Evolutionary conservation across 2,888 invertebrate genomes (phyloP).

Genomic region (Arge pagana): DNA sequence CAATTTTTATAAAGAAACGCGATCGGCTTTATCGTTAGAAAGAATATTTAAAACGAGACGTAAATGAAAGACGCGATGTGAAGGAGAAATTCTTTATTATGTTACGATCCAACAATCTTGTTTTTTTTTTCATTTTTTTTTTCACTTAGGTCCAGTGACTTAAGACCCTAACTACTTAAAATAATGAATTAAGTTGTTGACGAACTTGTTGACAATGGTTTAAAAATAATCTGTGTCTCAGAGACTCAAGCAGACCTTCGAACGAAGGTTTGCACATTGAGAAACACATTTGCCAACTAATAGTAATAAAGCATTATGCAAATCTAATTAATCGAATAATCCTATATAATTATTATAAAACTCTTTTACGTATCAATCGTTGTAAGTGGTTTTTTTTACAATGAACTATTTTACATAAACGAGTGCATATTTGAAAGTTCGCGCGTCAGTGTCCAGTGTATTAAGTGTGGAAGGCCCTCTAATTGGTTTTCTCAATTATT

Average conservation of each 20-base stretch:
- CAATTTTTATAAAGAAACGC: too few relatives aligned
- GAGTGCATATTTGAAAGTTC: slow-evolving; percentile 37
- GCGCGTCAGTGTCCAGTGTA: slow-evolving; percentile 38
- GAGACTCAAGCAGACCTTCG: slow-evolving; percentile 38
- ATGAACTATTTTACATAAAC: slow-evolving; percentile 46
- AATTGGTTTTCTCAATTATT: too few relatives aligned
- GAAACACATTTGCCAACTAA: slow-evolving; percentile 50
- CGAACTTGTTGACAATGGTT: slow-evolving; percentile 28
- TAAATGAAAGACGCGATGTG: too few relatives aligned
- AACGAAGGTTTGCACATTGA: slow-evolving; percentile 30
- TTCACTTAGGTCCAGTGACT: slow-evolving; percentile 41
- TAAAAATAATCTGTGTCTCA: slow-evolving; percentile 39
- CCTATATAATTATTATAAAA: slow-evolving; percentile 43
- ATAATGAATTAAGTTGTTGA: slow-evolving; percentile 24
- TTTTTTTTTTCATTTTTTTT: too few relatives aligned
- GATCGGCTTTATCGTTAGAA: too few relatives aligned
- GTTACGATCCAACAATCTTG: slow-evolving; percentile 24
- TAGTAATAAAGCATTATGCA: slow-evolving; percentile 45
- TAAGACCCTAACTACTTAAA: slow-evolving; percentile 41
- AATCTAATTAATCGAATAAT: slow-evolving; percentile 46
- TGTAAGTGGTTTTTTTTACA: slow-evolving; percentile 46
- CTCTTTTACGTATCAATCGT: slow-evolving; percentile 48
- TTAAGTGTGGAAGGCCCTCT: slow-evolving; percentile 34
- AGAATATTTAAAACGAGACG: too few relatives aligned
- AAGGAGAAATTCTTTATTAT: slow-evolving; percentile 15